Evolutionary conservation across 2,113 vertebrate genomes (phyloP).

Genomic region (Chinchilla lanigera): DNA sequence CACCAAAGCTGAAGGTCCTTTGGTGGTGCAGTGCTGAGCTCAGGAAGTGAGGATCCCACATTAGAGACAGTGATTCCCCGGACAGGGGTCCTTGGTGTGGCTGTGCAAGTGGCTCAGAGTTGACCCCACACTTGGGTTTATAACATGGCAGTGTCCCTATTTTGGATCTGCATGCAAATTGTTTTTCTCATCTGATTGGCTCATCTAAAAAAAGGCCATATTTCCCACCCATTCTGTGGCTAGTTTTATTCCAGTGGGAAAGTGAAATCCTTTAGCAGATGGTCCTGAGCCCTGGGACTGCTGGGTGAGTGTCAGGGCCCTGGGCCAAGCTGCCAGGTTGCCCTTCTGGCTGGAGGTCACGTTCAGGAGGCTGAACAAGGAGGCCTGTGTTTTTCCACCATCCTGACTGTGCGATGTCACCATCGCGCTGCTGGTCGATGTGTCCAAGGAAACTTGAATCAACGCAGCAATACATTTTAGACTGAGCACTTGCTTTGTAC

Average conservation of each 20-base stretch:
- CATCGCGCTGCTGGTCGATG: not conserved
- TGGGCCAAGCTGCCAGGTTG: not conserved
- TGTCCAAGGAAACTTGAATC: not conserved
- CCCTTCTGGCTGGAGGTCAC: not conserved
- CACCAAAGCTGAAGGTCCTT: not conserved
- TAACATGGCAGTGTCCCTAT: not conserved
- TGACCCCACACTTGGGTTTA: not conserved
- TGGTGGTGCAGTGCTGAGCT: not conserved
- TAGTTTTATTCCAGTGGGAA: not conserved
- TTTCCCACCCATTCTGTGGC: not conserved
- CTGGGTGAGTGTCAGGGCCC: not conserved
- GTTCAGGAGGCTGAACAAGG: not conserved
- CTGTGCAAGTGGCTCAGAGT: not conserved
- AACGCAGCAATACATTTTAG: slow-evolving; percentile 15
- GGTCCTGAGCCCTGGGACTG: not conserved
- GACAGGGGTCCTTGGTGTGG: not conserved
- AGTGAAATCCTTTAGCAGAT: not conserved
- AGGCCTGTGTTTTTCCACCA: slow-evolving; percentile 24
- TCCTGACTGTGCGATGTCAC: not conserved
- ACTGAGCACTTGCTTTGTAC: not conserved
- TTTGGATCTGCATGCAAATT: not conserved
- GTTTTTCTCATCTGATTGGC: not conserved
- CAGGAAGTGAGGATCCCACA: not conserved
- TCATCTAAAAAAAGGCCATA: not conserved
- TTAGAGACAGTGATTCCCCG: not conserved